Percentiles rank a stretch among this genome's conserved stretches.
phyloP scores from a whole-genome alignment of 2,888 invertebrate species.

The Agrochola lota region DNA sequence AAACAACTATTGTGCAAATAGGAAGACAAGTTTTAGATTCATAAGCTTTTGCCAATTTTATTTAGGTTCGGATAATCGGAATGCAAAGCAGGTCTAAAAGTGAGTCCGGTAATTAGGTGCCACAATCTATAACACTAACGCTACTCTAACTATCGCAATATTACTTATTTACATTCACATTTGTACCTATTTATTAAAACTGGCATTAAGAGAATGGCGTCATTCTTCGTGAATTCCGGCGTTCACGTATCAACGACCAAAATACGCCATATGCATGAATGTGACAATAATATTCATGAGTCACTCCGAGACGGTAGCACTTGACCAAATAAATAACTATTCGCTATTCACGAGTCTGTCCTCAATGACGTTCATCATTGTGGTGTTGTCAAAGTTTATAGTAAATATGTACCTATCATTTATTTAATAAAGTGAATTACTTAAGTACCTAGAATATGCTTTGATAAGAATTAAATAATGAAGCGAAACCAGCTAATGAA shows the following conservation, averaged over 20 bases:
- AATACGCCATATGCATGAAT: constrained; percentile 84
- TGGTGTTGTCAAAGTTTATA: constrained; percentile 25
- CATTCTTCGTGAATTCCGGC: constrained; percentile 84
- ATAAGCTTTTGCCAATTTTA: constrained; percentile 7
- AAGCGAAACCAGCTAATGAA: background rate
- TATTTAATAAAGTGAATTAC: constrained; percentile 3
- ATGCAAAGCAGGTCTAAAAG: constrained; percentile 13
- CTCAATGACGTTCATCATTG: constrained; percentile 73
- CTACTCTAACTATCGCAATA: constrained; percentile 47
- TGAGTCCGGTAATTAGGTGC: constrained; percentile 9
- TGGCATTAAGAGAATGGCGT: constrained; percentile 85
- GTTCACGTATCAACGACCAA: constrained; percentile 85
- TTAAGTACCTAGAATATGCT: constrained; percentile 1
- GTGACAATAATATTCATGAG: constrained; percentile 88
- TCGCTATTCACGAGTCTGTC: constrained; percentile 80
- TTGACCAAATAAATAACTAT: constrained; percentile 89
- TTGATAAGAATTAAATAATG: background rate
- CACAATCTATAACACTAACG: constrained; percentile 31
- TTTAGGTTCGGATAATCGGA: background rate
- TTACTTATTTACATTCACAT: constrained; percentile 52
- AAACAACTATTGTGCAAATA: background rate
- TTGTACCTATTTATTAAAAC: constrained; percentile 64
- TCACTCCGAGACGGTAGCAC: constrained; percentile 80
- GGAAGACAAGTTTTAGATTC: background rate
- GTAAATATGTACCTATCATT: constrained; percentile 1